These are phyloP conservation scores for Speoplatyrhinus poulsoni DNA, from an alignment of 2,113 vertebrate species.

Conservation along the genomic window DNA sequence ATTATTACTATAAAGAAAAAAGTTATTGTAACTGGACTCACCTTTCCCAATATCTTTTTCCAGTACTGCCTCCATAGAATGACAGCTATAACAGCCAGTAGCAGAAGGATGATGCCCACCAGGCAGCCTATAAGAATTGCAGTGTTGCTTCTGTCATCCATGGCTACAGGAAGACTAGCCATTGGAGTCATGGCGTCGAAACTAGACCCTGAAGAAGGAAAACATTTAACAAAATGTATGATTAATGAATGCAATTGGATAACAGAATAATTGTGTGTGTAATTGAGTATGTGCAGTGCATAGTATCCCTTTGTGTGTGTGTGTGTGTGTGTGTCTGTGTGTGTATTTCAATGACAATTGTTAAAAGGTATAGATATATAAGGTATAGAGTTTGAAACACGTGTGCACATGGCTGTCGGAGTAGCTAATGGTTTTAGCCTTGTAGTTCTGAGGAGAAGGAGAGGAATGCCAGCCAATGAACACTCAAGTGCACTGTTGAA, in stretches of 20 bases:
- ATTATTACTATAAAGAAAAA: not conserved
- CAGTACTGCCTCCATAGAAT: slow-evolving; percentile 95
- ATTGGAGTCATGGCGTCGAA: slow-evolving; percentile 66
- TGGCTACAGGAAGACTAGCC: slow-evolving; percentile 81
- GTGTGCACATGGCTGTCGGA: too few relatives aligned
- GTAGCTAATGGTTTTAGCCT: too few relatives aligned
- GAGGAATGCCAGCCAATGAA: too few relatives aligned
- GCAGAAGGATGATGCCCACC: slow-evolving; percentile 91
- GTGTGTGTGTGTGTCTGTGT: slow-evolving; percentile 8
- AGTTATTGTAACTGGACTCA: slow-evolving; percentile 39
- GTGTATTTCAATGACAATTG: not conserved
- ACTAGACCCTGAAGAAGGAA: slow-evolving; percentile 43
- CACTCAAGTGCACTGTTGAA: slow-evolving; percentile 6
- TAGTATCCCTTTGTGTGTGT: not conserved
- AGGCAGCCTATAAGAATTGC: slow-evolving; percentile 91
- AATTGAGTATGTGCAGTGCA: not conserved
- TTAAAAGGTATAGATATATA: too few relatives aligned
- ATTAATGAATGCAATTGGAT: not conserved
- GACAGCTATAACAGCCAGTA: slow-evolving; percentile 87
- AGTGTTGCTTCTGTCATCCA: slow-evolving; percentile 85
- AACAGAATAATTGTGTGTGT: not conserved
- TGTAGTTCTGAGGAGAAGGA: too few relatives aligned
- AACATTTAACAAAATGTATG: slow-evolving; percentile 4
- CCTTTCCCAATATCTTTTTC: slow-evolving; percentile 91
- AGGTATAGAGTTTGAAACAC: too few relatives aligned